Percentiles rank a stretch among this genome's conserved stretches.
These are phyloP conservation scores for Mycteria americana DNA, from an alignment of 2,797 vertebrate species.

Conservation along the genomic window DNA sequence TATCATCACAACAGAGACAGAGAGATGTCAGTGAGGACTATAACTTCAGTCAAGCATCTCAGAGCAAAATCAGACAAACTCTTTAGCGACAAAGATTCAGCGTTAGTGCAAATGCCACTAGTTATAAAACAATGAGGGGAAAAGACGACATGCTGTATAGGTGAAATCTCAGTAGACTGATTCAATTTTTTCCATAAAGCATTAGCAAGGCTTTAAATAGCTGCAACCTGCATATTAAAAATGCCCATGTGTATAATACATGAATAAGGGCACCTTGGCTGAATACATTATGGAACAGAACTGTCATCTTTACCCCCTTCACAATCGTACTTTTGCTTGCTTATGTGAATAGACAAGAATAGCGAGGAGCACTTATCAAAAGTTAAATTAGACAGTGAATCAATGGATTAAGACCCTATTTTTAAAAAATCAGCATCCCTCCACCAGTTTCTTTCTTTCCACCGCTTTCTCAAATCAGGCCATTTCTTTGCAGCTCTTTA, in stretches of 20 bases:
- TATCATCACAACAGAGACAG: background rate
- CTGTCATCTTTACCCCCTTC: slow-evolving; percentile 27
- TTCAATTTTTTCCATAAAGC: slow-evolving; percentile 1
- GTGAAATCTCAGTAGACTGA: slow-evolving; percentile 13
- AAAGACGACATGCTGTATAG: background rate
- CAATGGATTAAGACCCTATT: background rate
- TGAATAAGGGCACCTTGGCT: slow-evolving; percentile 64
- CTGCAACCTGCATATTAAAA: slow-evolving; percentile 52
- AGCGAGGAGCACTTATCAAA: background rate
- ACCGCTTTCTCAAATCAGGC: slow-evolving; percentile 47
- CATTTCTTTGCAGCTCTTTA: slow-evolving; percentile 62
- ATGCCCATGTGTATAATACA: slow-evolving; percentile 42
- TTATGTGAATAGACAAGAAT: slow-evolving; percentile 39
- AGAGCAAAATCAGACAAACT: background rate
- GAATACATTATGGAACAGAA: slow-evolving; percentile 59
- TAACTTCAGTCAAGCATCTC: background rate
- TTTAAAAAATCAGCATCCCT: slow-evolving; percentile 3
- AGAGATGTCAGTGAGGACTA: background rate
- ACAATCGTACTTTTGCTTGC: slow-evolving; percentile 26
- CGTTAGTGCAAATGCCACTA: background rate
- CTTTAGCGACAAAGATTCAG: background rate
- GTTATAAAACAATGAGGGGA: background rate
- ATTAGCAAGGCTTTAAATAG: slow-evolving; percentile 56
- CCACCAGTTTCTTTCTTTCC: background rate
- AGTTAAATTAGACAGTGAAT: slow-evolving; percentile 36